Conservation (phyloP, 2,113 vertebrate species). For the Pterocles orientalis region DNA sequence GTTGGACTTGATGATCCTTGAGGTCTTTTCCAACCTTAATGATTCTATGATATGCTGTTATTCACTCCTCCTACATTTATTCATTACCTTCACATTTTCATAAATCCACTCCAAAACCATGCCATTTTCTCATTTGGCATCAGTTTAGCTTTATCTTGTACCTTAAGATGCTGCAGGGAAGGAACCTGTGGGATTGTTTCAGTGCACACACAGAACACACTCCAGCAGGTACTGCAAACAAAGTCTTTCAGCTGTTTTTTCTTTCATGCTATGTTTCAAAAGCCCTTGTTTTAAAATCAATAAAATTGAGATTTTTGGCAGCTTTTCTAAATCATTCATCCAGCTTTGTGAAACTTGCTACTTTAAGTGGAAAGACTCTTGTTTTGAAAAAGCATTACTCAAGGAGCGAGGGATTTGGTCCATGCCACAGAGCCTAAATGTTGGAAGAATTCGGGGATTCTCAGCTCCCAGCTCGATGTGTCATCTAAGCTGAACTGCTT, state of each 20-base stretch:
- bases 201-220: neutral
- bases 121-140: too few species aligned
- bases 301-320: neutral
- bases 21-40: too few species aligned
- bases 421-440: neutral
- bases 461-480: neutral
- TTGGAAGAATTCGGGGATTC: neutral
- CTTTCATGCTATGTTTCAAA: neutral
- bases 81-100: too few species aligned
- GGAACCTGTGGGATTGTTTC: neutral
- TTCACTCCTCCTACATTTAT: too few species aligned
- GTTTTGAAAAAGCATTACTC: neutral
- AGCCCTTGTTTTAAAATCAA: neutral
- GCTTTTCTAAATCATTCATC: neutral
- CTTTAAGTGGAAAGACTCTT: neutral
- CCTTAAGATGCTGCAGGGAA: neutral
- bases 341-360: neutral
- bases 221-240: neutral
- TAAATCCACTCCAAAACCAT: too few species aligned
- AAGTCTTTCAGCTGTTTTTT: neutral
- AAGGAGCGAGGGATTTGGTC: neutral
- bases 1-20: too few species aligned
- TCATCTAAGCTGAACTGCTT: neutral
- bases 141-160: neutral
- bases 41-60: too few species aligned